Evolutionary conservation across 2,888 invertebrate genomes (phyloP), one percentile per base, ranked within the genome.

Genomic region (Dolichomitus sp.): DNA sequence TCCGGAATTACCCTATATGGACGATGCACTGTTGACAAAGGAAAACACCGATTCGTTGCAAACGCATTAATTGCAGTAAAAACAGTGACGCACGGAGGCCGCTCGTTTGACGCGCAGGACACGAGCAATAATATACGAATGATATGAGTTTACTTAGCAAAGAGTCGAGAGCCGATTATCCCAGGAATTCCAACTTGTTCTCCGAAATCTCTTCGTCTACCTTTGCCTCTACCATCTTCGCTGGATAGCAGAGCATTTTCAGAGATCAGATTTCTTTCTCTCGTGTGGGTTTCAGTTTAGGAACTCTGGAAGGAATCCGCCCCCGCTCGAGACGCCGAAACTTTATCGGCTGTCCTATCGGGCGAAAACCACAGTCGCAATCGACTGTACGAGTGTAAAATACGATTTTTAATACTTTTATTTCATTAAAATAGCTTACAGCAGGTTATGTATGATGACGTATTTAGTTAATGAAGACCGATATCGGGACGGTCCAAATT

Each of bases 401-500:
- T 77, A 73, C 77, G 77, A 73, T 42, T 37, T 73, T 68, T 23
- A 50, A 79, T 79, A 72, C 75, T 45, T 75, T 75, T 79, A 79
- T 79, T 72, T 65, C 12, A 52, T 61, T 30, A 72, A 61, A 54
- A 68, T 61, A 75, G 59, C 50, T 63, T 27, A 37, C 37, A 33
- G 27, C n/a, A 11, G 48, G 23, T 30, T 52, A 65, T 54, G 11
- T 30, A 54, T 19, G 54, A 65, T 54, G 74, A 30, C 65, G 27
- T 65, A 42, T 30, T 42, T 27, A 54, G 54, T 65, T 65, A 74
- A 74, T 54, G 65, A 74, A 79, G 72, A 83, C 74, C 77, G 88
- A 88, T 88, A 88, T 87, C 87, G 85, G 85, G 87, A 88, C 86
- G 81, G 80, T 70, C 66, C 79, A 87, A 23, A 23, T 23, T 23